Evolutionary conservation across 2,797 vertebrate species (phyloP).

Genomic region (Schizothorax lantsangensis): DNA sequence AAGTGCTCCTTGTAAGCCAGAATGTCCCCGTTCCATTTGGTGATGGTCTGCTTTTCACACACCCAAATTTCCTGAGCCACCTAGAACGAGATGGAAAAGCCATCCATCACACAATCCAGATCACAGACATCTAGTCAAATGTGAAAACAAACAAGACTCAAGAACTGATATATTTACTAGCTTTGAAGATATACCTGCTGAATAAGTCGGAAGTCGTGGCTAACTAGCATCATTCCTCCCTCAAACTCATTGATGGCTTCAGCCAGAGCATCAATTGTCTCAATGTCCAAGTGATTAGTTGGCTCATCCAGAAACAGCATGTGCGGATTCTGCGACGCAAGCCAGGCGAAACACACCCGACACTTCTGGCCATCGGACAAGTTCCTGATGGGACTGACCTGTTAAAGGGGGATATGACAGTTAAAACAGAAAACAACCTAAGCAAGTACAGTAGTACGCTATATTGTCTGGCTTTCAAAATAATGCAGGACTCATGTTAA

Average conservation of each 20-base stretch:
- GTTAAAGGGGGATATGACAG: neutral
- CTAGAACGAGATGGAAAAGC: constrained; percentile 71
- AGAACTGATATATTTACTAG: neutral
- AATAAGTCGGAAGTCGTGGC: constrained; percentile 98
- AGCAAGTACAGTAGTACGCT: neutral
- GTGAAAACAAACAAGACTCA: neutral
- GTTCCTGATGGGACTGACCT: constrained; percentile 98
- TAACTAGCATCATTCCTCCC: constrained; percentile 98
- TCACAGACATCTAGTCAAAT: neutral
- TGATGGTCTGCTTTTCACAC: constrained; percentile 96
- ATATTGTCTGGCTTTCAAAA: neutral
- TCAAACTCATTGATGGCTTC: constrained; percentile 97
- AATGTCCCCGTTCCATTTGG: constrained; percentile 95
- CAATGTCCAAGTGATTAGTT: constrained; percentile 98
- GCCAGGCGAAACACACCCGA: constrained; percentile 94
- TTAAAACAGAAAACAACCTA: neutral
- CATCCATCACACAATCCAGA: neutral
- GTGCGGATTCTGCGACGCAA: constrained; percentile 95
- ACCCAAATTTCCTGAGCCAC: constrained; percentile 99
- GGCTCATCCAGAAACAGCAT: constrained; percentile 98
- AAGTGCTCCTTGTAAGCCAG: constrained; percentile 97
- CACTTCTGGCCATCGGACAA: constrained; percentile 97
- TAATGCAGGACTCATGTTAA: neutral
- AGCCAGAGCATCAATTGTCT: constrained; percentile 96
- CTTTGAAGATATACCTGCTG: constrained; percentile 84